phyloP scores from a whole-genome alignment of 2,797 vertebrate species.

The Zenarchopterus dispar region DNA sequence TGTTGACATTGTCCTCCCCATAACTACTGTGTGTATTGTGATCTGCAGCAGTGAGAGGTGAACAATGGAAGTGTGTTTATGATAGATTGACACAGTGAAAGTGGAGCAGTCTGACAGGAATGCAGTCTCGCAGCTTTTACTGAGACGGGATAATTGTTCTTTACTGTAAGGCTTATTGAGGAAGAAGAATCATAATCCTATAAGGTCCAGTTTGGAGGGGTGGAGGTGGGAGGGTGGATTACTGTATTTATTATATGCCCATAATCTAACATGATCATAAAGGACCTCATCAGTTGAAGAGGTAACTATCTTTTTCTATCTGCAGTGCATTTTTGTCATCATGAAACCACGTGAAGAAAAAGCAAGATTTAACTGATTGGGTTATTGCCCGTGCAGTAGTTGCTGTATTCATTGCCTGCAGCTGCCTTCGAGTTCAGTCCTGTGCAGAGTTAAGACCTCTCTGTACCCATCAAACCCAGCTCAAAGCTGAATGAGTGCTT shows the following conservation, averaged over 20 bases:
- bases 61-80: constrained; percentile 40
- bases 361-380: constrained; percentile 39
- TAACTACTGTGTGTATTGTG: not conserved
- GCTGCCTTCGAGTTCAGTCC: constrained; percentile 61
- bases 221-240: not conserved
- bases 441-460: constrained; percentile 61
- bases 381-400: constrained; percentile 39
- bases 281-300: constrained; percentile 24
- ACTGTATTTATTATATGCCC: not conserved
- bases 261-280: constrained; percentile 19
- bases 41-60: constrained; percentile 21
- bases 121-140: constrained; percentile 48
- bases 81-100: constrained; percentile 35
- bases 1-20: not conserved
- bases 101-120: constrained; percentile 48
- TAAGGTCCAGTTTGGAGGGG: not conserved
- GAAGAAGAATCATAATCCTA: constrained; percentile 8
- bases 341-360: constrained; percentile 28
- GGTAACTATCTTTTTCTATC: constrained; percentile 2
- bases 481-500: constrained; percentile 61
- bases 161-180: constrained; percentile 18
- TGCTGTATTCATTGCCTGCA: constrained; percentile 63
- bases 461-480: constrained; percentile 51
- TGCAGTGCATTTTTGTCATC: constrained; percentile 4
- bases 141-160: constrained; percentile 49